Base-by-base conservation (phyloP, 2,113 vertebrate species). In the Otus sunia region DNA sequence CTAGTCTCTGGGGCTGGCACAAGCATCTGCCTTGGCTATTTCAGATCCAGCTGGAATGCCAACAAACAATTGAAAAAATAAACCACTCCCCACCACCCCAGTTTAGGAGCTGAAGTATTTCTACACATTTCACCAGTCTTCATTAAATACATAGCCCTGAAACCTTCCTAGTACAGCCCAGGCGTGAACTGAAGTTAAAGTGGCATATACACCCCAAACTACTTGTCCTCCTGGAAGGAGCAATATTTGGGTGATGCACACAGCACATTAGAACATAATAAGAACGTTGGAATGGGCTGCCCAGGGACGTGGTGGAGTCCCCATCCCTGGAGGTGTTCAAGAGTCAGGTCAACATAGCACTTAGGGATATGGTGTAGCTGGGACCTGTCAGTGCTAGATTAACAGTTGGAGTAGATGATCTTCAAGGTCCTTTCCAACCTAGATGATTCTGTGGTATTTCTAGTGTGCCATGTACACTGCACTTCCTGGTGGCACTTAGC, bases 1-100 rank as follows among this genome's bases (percentile, higher is more conserved):
- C 5, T 3, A 9, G 3, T 50, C 47, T 67, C 27, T 0, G 2
- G 12, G 27, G 17, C n/a, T 2, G 2, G 43, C 60, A 87, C 15
- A 45, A 64, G 26, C 5, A 8, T 41, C 59, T 69, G n/a, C 47
- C 52, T 60, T 34, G 26, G 11, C 43, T 47, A 78, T 18, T 59
- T 47, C 53, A 56, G 41, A 64, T 21, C 39, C 53, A 72, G 1
- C 3, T 50, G 34, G 32, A 66, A 89, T 73, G 19, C 8, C 87
- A 49, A 22, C 3, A 12, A 41, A 36, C 23, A 69, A n/a, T 0
- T 58, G 45, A 43, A 73, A 68, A 80, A 76, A 43, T 3, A 52
- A 89, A 72, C 12, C 12, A 10, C 30, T 76, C 12, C 20, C 36
- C 36, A 73, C 4, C 29, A 75, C 8, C 18, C 20, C 60, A 82